Evolutionary conservation across 2,888 invertebrate genomes (phyloP), one percentile per base, ranked within the genome.

Genomic region (Ischnus inquisitorius): DNA sequence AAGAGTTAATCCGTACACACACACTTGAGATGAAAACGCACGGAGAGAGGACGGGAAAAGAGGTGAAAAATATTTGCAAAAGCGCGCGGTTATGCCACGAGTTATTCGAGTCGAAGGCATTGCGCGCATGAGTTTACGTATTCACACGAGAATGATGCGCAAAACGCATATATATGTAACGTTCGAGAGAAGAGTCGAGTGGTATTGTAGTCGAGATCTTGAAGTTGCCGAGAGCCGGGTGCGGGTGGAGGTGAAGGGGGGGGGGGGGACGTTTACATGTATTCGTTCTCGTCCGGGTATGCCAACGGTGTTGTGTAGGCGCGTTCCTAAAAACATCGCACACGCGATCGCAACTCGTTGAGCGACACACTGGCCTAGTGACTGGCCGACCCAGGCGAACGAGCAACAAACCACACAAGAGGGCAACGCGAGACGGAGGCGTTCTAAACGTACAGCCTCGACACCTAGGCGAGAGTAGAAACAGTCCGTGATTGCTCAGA

Each of bases 291-390:
- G 46, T 54, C 41, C 72, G 79, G 76, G 72, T 76, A 39, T 77
- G 71, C 71, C 77, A 68, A 80, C 68, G 57, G 19, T 57, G 65
- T 67, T 67, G 72, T 68, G 51, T 69, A 81, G 80, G 74, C 74
- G 65, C 76, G 79, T 83, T 83, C 82, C 82, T 83, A 84, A 84
- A 84, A 84, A 78, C 82, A 85, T 84, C 68, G 79, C 78, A 83
- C 85, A 75, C 79, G 68, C 74, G 80, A 83, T 85, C 78, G 72
- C 72, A 62, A 74, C 72, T 77, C 77, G 67, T 76, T 79, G 82
- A 65, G 68, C 87, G 87, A 87, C 87, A 87, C 81, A 86, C 85
- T 87, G 86, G 87, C 87, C 87, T 87, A 87, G 87, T 87, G 86
- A 87, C 86, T 85, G 86, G 79, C 82, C 87, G 86, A 86, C 86